Conservation (phyloP, 2,113 vertebrate species). For the Telmatochromis sp. region DNA sequence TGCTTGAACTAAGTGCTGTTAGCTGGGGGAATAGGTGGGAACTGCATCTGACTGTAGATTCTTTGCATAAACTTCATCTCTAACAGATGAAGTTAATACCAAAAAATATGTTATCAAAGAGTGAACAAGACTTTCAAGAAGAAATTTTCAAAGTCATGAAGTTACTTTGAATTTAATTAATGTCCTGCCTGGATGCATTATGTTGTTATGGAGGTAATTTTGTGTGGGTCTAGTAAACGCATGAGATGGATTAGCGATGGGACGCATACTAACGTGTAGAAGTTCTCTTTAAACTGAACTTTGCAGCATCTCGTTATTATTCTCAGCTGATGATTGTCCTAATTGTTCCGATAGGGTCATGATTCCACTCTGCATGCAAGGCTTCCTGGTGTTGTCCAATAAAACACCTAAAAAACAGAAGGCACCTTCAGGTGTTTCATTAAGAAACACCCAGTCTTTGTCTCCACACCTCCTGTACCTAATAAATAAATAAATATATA, state of each 20-base stretch:
- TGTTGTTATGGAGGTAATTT: not conserved
- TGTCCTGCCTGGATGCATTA: not conserved
- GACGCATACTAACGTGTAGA: not conserved
- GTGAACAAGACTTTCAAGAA: not conserved
- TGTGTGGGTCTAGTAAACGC: not conserved
- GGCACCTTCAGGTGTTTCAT: not conserved
- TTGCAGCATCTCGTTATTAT: not conserved
- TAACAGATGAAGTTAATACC: not conserved
- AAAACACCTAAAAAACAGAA: not conserved
- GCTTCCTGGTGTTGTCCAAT: not conserved
- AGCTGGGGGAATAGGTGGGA: not conserved
- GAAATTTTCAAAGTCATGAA: not conserved
- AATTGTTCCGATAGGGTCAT: not conserved
- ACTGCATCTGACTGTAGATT: not conserved
- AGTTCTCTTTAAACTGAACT: not conserved
- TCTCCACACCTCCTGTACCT: not conserved
- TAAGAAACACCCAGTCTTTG: not conserved
- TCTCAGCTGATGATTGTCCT: not conserved
- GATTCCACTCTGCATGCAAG: not conserved
- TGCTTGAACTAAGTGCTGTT: conserved; percentile 27
- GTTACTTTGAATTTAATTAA: not conserved
- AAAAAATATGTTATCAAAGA: not conserved
- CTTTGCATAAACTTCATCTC: not conserved
- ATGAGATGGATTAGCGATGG: not conserved
- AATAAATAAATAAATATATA: no score